Evolutionary conservation across 2,888 invertebrate genomes (phyloP).

Genomic region (Podotricha telesiphe): DNA sequence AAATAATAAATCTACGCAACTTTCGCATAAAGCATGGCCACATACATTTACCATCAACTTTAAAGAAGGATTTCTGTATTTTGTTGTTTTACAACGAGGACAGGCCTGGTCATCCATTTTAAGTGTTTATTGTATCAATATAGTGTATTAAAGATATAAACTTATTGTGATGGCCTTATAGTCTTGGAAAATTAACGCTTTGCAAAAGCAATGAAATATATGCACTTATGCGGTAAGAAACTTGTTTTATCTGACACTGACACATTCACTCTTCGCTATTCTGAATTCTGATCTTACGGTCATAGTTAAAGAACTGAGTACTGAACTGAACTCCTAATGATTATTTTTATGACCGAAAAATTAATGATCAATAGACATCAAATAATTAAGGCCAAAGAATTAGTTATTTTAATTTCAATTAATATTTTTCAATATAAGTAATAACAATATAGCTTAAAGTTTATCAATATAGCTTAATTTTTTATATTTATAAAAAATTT

Average conservation of each 20-base stretch:
- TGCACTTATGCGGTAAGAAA: no score
- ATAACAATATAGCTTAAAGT: no score
- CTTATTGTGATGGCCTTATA: constrained; percentile 24
- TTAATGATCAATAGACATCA: no score
- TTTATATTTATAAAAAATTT: no score
- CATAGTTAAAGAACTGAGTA: no score
- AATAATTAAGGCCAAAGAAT: no score
- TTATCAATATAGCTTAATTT: no score
- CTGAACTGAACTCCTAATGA: no score
- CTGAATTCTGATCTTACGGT: no score
- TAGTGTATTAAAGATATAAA: not conserved
- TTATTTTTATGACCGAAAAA: no score
- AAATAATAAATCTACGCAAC: constrained; percentile 97
- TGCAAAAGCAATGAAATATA: not conserved
- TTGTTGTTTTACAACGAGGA: constrained; percentile 98
- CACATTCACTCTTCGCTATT: not conserved
- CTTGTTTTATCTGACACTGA: constrained; percentile 18
- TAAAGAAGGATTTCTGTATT: constrained; percentile 97
- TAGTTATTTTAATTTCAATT: no score
- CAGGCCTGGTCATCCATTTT: constrained; percentile 93
- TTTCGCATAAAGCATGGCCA: constrained; percentile 98
- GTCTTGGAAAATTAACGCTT: constrained; percentile 16
- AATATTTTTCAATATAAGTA: no score
- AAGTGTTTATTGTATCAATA: not conserved
- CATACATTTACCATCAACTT: constrained; percentile 99